phyloP scores from a whole-genome alignment of 1,140 invertebrate species.

The Nixonia krombeini region DNA sequence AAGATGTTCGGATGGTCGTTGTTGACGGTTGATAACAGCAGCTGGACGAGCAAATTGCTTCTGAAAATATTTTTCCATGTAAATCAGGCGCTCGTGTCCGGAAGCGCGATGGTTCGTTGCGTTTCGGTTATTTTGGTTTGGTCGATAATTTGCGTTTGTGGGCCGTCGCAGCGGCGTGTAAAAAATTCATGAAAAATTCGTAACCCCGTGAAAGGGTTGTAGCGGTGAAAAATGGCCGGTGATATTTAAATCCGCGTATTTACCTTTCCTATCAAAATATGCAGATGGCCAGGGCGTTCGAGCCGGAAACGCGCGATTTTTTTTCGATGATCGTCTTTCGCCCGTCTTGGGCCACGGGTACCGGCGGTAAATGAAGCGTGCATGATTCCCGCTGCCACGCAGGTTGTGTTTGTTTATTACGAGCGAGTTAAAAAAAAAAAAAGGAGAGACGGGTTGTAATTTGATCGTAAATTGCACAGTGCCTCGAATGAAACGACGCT shows the following conservation, averaged over 20 bases:
- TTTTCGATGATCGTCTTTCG: neutral
- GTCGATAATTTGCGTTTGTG: slow-evolving; percentile 15
- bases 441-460: slow-evolving; percentile 48
- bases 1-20: slow-evolving; percentile 26
- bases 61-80: slow-evolving; percentile 26
- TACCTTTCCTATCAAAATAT: slow-evolving; percentile 13
- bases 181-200: slow-evolving; percentile 34
- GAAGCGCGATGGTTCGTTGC: slow-evolving; percentile 15
- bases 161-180: slow-evolving; percentile 16
- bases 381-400: slow-evolving; percentile 15
- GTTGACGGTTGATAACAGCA: slow-evolving; percentile 25
- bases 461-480: slow-evolving; percentile 56
- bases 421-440: slow-evolving; percentile 44
- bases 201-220: neutral
- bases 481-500: slow-evolving; percentile 48
- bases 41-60: slow-evolving; percentile 18
- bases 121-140: slow-evolving; percentile 9
- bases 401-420: slow-evolving; percentile 50
- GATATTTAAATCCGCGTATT: slow-evolving; percentile 15
- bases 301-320: no score
- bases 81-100: slow-evolving; percentile 13
- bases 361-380: slow-evolving; percentile 23
- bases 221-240: slow-evolving; percentile 11
- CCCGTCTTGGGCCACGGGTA: slow-evolving; percentile 39
- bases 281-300: no score